A percentile compares a stretch with the other conserved stretches of the same genome.
Evolutionary conservation across 1,140 invertebrate species (phyloP).

Genomic region (Melitaea cinxia): DNA sequence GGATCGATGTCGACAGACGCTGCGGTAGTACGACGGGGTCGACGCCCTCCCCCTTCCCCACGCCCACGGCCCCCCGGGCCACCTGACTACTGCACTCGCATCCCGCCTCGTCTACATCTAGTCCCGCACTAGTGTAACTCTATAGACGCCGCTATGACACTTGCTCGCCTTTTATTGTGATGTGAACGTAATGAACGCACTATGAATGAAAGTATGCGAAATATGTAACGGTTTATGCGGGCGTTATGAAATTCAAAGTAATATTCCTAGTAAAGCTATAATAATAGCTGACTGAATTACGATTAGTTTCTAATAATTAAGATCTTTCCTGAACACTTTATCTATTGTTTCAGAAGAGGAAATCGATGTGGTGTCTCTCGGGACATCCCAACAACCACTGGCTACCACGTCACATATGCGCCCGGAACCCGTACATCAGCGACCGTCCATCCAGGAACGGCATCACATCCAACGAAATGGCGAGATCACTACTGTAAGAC

Average conservation of each 20-base stretch:
- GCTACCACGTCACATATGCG: slow-evolving; percentile 56
- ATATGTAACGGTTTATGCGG: slow-evolving; percentile 57
- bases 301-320: neutral
- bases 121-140: slow-evolving; percentile 45
- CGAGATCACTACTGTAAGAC: slow-evolving; percentile 70
- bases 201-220: slow-evolving; percentile 70
- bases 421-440: slow-evolving; percentile 82
- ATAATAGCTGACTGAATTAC: too few species aligned
- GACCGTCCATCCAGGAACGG: slow-evolving; percentile 84
- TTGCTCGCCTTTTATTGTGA: slow-evolving; percentile 73
- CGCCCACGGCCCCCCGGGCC: slow-evolving; percentile 55
- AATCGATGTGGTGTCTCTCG: slow-evolving; percentile 90
- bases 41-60: slow-evolving; percentile 63
- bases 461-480: slow-evolving; percentile 84
- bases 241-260: slow-evolving; percentile 36
- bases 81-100: slow-evolving; percentile 78
- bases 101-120: slow-evolving; percentile 64
- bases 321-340: slow-evolving; percentile 37
- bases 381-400: slow-evolving; percentile 80
- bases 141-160: slow-evolving; percentile 63
- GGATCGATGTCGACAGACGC: slow-evolving; percentile 80
- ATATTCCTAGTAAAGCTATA: slow-evolving; percentile 20
- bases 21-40: slow-evolving; percentile 80
- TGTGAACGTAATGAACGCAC: slow-evolving; percentile 63
- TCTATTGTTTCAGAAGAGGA: slow-evolving; percentile 88